These are phyloP conservation scores for Luffia ferchaultella DNA, from an alignment of 2,888 invertebrate species.

Conservation along the genomic window DNA sequence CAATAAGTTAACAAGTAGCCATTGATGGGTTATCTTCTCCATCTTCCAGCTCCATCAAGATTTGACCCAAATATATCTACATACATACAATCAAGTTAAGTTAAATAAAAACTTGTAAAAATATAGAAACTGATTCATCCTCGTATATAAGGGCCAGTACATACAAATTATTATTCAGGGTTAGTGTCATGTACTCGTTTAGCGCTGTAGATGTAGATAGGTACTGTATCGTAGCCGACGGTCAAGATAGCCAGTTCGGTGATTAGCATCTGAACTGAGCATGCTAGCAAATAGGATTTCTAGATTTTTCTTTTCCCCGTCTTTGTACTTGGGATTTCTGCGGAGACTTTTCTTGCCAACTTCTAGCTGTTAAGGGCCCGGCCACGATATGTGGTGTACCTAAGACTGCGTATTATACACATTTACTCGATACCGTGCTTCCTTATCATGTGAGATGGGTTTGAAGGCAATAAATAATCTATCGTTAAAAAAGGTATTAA, in stretches of 20 bases:
- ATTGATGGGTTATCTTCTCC: no score
- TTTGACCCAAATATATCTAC: no score
- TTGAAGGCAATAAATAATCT: neutral
- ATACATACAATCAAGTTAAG: no score
- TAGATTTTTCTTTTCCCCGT: neutral
- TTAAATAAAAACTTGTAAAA: no score
- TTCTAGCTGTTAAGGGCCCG: neutral
- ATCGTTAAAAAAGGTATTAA: neutral
- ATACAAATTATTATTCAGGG: neutral
- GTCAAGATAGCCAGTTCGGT: neutral
- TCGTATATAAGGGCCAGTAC: neutral
- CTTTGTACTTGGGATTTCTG: neutral
- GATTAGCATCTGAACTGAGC: neutral
- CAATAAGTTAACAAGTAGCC: no score
- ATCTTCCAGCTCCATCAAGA: no score
- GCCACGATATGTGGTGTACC: conserved; percentile 35
- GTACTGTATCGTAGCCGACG: neutral
- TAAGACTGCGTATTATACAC: conserved; percentile 52
- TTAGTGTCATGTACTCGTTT: neutral
- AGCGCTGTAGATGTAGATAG: neutral
- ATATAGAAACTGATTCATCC: no score
- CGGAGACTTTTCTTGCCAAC: neutral
- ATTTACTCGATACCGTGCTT: conserved; percentile 6
- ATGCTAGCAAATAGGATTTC: neutral
- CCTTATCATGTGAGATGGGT: neutral